Evolutionary conservation across 2,113 vertebrate genomes (phyloP), one percentile per base, ranked within the genome.

Genomic region (Plecotus auritus): DNA sequence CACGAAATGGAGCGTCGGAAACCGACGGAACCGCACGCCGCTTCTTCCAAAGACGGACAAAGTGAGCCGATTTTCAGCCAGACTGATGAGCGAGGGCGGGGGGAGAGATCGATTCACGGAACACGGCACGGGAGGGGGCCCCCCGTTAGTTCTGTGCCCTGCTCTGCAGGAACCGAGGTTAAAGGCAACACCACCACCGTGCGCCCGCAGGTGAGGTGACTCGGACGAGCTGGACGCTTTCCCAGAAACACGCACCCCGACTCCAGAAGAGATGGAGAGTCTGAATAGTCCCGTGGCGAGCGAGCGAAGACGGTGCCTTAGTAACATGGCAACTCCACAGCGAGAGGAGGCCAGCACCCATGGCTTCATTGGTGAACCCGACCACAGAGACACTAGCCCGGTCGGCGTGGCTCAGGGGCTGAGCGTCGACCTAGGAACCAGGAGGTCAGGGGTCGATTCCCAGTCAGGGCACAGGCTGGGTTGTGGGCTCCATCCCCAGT

Each of bases 151-250:
- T 10, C 18, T 7, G 0, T 16, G 9, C 0, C 9, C 11, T 3
- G 3, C 76, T 8, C 1, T 16, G 20, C 7, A 2, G 76, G 8
- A 35, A 1, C 4, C 1, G 13, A 11, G 5, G 35, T 2, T 5
- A 1, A 0, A 5, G 37, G n/a, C 72, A 28, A 13, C 1, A 1
- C 16, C 5, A 7, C 1, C 4, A 1, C 0, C 16, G 9, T 0
- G 0, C 28, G 40, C 28, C 1, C 0, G 4, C 23, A 3, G 4
- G 1, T 0, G 0, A 17, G 54, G 0, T 5, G 2, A 30, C 5
- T 2, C 0, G 0, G 6, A 26, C 0, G 37, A 11, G 7, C 18
- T 0, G 4, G 32, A 2, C 3, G 0, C 0, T 0, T 1, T 30
- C 72, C 30, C 9, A 12, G 64, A 30, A 54, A 67, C 51, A 12